A percentile compares a stretch with the other conserved stretches of the same genome.
These are phyloP conservation scores for Lomographa bimaculata DNA, from an alignment of 2,888 invertebrate species.

Conservation along the genomic window DNA sequence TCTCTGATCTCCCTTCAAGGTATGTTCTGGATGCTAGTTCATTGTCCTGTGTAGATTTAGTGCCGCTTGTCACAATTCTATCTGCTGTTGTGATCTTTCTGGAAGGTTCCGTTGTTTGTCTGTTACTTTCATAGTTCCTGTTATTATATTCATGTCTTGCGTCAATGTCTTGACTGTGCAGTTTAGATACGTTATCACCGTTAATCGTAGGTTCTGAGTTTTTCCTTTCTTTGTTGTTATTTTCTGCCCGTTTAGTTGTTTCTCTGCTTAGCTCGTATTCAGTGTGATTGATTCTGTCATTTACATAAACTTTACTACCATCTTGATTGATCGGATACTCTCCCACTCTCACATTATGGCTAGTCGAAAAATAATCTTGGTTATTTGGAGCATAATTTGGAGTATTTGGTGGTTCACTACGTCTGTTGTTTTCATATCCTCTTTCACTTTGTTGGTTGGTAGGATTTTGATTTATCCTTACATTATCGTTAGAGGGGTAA, in stretches of 20 bases:
- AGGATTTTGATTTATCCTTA: background rate
- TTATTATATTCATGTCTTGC: background rate
- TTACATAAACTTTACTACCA: no score
- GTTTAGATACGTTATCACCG: slow-evolving; percentile 11
- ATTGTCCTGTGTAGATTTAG: slow-evolving; percentile 25
- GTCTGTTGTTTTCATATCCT: slow-evolving; percentile 1
- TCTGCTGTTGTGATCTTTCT: slow-evolving; percentile 4
- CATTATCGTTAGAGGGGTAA: background rate
- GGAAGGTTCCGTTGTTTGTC: slow-evolving; percentile 5
- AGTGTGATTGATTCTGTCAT: no score
- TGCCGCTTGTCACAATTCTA: slow-evolving; percentile 7
- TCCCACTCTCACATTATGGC: background rate
- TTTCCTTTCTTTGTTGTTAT: slow-evolving; percentile 3
- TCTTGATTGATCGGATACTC: no score
- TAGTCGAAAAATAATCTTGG: background rate
- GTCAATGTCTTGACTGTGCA: slow-evolving; percentile 4
- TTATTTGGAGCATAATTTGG: background rate
- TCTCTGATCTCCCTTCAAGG: slow-evolving; percentile 6
- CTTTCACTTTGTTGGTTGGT: background rate
- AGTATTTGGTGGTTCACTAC: background rate
- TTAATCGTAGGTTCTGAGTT: slow-evolving; percentile 1
- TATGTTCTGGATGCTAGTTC: slow-evolving; percentile 16
- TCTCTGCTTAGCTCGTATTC: background rate
- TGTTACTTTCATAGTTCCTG: slow-evolving; percentile 2
- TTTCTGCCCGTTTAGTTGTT: background rate